These are phyloP conservation scores for Gorsachius goisagi DNA, from an alignment of 2,113 vertebrate genomes.

Conservation along the genomic window DNA sequence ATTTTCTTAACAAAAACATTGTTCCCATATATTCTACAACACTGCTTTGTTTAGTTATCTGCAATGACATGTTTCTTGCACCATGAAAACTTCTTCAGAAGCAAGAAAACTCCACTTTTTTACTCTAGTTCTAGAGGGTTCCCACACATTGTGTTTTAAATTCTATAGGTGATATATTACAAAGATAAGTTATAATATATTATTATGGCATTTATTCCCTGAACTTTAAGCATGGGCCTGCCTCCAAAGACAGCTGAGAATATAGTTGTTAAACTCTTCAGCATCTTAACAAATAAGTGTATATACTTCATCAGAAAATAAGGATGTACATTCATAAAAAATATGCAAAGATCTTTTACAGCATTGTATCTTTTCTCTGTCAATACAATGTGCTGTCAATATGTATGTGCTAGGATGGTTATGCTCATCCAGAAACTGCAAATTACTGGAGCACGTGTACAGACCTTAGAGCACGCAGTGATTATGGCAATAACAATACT, in stretches of 20 bases:
- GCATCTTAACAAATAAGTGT: background rate
- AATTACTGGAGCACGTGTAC: background rate
- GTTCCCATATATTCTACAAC: background rate
- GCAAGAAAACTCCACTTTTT: background rate
- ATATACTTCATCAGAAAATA: background rate
- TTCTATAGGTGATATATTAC: background rate
- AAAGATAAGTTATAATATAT: background rate
- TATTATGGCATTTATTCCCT: background rate
- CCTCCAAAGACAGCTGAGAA: background rate
- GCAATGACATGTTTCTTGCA: background rate
- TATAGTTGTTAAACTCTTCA: background rate
- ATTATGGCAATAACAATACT: background rate
- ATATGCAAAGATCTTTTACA: background rate
- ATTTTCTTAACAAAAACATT: background rate
- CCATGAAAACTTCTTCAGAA: background rate
- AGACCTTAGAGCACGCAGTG: background rate
- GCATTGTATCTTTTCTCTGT: background rate
- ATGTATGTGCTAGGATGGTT: background rate
- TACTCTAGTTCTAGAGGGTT: background rate
- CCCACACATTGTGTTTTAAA: background rate
- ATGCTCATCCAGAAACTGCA: background rate
- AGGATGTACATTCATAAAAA: background rate
- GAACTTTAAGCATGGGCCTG: background rate
- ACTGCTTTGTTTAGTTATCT: background rate
- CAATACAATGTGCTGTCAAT: background rate